Percentiles rank a stretch among this genome's conserved stretches.
Evolutionary conservation across 1,140 invertebrate genomes (phyloP).

Genomic region (Neodiprion pinetum): DNA sequence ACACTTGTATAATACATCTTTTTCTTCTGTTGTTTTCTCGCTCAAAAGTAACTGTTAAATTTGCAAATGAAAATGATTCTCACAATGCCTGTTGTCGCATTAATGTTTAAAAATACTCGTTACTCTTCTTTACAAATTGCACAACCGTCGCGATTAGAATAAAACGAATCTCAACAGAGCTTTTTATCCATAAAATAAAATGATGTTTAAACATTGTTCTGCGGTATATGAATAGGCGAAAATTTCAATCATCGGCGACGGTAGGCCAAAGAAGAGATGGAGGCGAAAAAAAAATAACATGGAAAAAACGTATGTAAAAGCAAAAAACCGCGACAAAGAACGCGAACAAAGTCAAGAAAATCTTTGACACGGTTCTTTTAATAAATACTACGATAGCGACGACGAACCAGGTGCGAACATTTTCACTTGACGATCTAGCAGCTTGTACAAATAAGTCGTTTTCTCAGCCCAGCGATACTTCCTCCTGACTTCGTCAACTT

Average conservation of each 20-base stretch:
- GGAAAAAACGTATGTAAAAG: too few species aligned
- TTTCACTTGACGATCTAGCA: slow-evolving; percentile 75
- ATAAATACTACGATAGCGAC: background rate
- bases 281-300: too few species aligned
- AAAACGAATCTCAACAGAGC: background rate
- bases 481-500: slow-evolving; percentile 55
- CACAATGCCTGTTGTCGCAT: background rate
- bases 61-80: background rate
- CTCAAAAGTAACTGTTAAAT: background rate
- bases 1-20: background rate
- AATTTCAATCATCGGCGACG: background rate
- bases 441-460: slow-evolving; percentile 69
- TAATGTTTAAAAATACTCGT: background rate
- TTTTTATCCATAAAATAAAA: background rate
- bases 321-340: background rate
- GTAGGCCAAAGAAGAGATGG: background rate
- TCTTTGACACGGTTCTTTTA: background rate
- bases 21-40: background rate
- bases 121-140: background rate
- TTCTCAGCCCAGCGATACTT: slow-evolving; percentile 58
- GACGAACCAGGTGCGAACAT: slow-evolving; percentile 69
- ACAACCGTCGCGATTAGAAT: background rate
- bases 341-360: background rate
- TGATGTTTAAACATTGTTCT: background rate
- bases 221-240: background rate